A percentile compares a stretch with the other conserved stretches of the same genome.
Evolutionary conservation across 2,797 vertebrate species (phyloP).

Genomic region (Squalus acanthias): DNA sequence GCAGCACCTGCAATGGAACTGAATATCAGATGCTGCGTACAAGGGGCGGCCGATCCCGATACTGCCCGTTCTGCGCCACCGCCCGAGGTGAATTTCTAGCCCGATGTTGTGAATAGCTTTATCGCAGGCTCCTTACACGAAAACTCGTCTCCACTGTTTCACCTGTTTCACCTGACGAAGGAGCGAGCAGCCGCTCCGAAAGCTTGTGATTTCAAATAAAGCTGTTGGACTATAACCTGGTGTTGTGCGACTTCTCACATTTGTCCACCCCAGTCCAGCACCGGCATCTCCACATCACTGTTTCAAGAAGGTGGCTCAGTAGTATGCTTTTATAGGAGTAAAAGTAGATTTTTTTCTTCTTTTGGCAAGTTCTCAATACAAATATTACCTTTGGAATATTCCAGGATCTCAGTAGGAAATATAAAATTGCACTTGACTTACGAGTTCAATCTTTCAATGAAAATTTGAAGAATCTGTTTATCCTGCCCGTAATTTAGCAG

Average conservation of each 20-base stretch:
- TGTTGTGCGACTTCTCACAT: too few species aligned
- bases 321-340: neutral
- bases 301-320: neutral
- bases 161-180: too few species aligned
- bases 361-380: neutral
- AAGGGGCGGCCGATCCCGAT: too few species aligned
- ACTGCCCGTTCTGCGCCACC: too few species aligned
- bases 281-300: too few species aligned
- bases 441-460: constrained; percentile 30
- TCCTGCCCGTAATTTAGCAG: constrained; percentile 16
- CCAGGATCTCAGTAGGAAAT: neutral
- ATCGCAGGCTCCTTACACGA: neutral
- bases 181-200: too few species aligned
- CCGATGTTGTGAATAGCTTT: neutral
- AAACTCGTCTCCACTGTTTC: neutral
- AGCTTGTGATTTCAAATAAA: too few species aligned
- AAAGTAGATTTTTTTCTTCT: neutral
- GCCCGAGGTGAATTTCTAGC: too few species aligned
- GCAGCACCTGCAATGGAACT: too few species aligned
- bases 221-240: too few species aligned
- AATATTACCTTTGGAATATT: neutral
- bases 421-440: neutral
- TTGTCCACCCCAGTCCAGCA: too few species aligned
- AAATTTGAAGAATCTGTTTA: constrained; percentile 34
- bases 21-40: too few species aligned